Evolutionary conservation across 2,113 vertebrate species (phyloP), one percentile per base, ranked within the genome.

Genomic region (Narcine bancroftii): DNA sequence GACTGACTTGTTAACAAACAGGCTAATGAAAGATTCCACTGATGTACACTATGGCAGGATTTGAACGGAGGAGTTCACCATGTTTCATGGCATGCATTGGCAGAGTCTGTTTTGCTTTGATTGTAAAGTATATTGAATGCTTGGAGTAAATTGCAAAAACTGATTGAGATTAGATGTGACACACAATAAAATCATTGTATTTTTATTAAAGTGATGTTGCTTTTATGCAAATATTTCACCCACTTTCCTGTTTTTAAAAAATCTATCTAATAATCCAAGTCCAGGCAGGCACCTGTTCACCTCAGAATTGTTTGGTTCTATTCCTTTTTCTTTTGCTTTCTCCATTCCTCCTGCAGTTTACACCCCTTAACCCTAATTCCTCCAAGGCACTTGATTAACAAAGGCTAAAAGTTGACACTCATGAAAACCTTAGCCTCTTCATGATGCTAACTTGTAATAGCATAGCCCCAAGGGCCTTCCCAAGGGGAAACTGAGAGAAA

Each of bases 131-230:
- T 33, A 69, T 69, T 91, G 36, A 69, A 91, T 69, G 11, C 71
- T 91, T 69, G 33, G 89, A 71, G 47, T 91, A 69, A 69, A 91
- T 91, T 91, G 63, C 39, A 91, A 69, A 21, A 91, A 91, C 65
- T 69, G 60, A 33, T n/a, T 87, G 53, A 19, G n/a, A 60, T 63
- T 3, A 85, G n/a, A 29, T 6, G 50, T 36, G 15, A 36, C 15
- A 87, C 53, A 60, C 81, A 87, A n/a, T 36, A 21, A 7, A 53
- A 7, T 4, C 50, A 60, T 87, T 87, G 63, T 91, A 91, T 33
- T 91, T 91, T 91, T 42, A 47, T 69, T 91, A 91, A 91, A 91
- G 89, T 21, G 15, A 29, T 1, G 71, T 71, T 91, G 65, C 36
- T 42, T 45, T 71, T 21, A 71, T 42, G 29, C 26, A 91, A 69